Evolutionary conservation across 2,113 vertebrate species (phyloP), one percentile per base, ranked within the genome.

Genomic region (Upupa epops): DNA sequence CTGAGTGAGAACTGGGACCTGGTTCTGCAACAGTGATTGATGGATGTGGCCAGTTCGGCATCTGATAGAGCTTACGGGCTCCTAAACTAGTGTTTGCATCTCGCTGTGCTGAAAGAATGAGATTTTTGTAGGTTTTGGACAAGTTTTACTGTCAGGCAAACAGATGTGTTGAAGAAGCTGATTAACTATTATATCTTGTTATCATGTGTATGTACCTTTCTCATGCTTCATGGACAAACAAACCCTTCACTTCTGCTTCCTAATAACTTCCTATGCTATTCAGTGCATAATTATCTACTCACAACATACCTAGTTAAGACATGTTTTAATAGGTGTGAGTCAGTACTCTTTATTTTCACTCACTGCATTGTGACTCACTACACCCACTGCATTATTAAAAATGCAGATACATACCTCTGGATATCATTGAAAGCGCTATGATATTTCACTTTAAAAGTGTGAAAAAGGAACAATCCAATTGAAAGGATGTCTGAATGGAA

Each of bases 261-360:
- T 66, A 66, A 19, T 79, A 40, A 65, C 59, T 20, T 61, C 34
- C 75, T 66, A 42, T 20, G 29, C 59, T 84, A 21, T 32, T 86
- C 34, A 21, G 17, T 71, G 17, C 64, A 13, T 83, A 59, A 90
- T 89, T 70, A 82, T 25, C 46, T 54, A 55, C 51, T 76, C 81
- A 65, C 31, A 71, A 46, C 32, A 24, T 42, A 86, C 76, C 63
- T 46, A 88, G 93, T 75, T 83, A 73, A 88, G 83, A 70, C 85
- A 71, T 55, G 81, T 92, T 92, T 93, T 84, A 84, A 32, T 54
- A 92, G 55, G 55, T 29, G 8, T 61, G 83, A 90, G n/a, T 93
- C 88, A 87, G 63, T 84, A 66, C 6, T 82, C 45, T 79, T 56
- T 82, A 73, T 93, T 94, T 82, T 92, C 58, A 73, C 13, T 82